Percentiles rank a stretch among this genome's conserved stretches.
Conservation (phyloP, 2,113 vertebrate genomes). For the Lepidothrix coronata region DNA sequence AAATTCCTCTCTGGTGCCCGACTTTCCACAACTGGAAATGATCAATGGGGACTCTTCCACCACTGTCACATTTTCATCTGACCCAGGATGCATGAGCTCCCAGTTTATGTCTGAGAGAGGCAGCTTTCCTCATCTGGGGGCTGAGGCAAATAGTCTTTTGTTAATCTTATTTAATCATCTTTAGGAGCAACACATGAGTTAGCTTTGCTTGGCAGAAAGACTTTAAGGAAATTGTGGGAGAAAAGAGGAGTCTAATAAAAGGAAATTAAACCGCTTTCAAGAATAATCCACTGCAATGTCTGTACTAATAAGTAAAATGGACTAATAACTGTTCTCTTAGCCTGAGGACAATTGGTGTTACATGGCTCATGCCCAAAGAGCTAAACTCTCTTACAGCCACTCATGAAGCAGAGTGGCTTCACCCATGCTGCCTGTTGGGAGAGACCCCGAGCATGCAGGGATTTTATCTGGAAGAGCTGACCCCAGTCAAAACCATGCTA, state of each 20-base stretch:
- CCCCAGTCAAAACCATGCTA: accelerated
- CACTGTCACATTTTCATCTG: neutral
- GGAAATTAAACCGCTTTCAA: slow-evolving; percentile 34
- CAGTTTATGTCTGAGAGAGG: slow-evolving; percentile 3
- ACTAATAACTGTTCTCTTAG: slow-evolving; percentile 10
- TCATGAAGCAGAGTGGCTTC: neutral
- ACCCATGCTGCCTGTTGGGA: neutral
- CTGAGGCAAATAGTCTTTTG: neutral
- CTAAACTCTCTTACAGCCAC: neutral
- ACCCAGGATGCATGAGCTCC: neutral
- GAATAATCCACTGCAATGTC: slow-evolving; percentile 22
- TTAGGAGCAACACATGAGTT: slow-evolving; percentile 11
- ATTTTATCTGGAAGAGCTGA: neutral
- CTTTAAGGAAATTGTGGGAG: slow-evolving; percentile 17
- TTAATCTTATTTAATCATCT: slow-evolving; percentile 12
- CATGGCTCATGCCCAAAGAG: neutral
- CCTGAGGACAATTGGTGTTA: neutral
- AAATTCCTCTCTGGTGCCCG: neutral
- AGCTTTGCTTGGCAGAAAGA: slow-evolving; percentile 7
- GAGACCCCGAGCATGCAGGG: neutral
- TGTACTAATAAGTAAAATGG: slow-evolving; percentile 31
- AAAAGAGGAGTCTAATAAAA: slow-evolving; percentile 12
- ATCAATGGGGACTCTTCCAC: neutral
- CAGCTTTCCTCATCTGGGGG: neutral
- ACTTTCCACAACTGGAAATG: neutral